Evolutionary conservation across 2,113 vertebrate genomes (phyloP).

Genomic region (Euleptes europaea): DNA sequence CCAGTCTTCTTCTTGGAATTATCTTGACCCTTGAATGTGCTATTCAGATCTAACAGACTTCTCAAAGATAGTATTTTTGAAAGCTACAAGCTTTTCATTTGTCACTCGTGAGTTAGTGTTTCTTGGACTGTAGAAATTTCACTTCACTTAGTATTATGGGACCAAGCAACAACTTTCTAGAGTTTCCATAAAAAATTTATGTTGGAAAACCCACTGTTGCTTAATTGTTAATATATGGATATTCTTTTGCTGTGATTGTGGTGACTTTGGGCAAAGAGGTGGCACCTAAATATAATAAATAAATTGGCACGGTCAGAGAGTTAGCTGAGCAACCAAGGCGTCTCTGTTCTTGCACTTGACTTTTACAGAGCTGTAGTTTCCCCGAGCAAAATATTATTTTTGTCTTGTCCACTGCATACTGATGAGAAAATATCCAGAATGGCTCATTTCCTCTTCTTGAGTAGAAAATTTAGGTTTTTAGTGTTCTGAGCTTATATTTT

Average conservation of each 20-base stretch:
- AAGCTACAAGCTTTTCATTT: neutral
- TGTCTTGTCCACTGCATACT: neutral
- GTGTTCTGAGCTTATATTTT: neutral
- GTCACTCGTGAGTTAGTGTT: neutral
- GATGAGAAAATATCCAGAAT: neutral
- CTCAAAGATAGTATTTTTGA: neutral
- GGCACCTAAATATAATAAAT: neutral
- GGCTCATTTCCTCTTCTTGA: neutral
- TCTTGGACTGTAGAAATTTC: neutral
- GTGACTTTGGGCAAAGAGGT: neutral
- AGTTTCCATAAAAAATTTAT: neutral
- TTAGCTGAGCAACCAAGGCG: too few species aligned
- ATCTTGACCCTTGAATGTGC: neutral
- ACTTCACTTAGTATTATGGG: neutral
- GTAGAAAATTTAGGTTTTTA: neutral
- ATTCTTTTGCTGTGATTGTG: neutral
- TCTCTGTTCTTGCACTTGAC: neutral
- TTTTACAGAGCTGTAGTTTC: neutral
- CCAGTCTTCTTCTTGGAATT: neutral
- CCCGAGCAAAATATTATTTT: neutral
- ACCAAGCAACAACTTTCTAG: too few species aligned
- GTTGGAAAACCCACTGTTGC: neutral
- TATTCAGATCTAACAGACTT: neutral
- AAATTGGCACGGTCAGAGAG: too few species aligned
- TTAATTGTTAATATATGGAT: neutral